Base-by-base conservation (phyloP, 2,797 vertebrate species). In the Acanthiza pusilla region DNA sequence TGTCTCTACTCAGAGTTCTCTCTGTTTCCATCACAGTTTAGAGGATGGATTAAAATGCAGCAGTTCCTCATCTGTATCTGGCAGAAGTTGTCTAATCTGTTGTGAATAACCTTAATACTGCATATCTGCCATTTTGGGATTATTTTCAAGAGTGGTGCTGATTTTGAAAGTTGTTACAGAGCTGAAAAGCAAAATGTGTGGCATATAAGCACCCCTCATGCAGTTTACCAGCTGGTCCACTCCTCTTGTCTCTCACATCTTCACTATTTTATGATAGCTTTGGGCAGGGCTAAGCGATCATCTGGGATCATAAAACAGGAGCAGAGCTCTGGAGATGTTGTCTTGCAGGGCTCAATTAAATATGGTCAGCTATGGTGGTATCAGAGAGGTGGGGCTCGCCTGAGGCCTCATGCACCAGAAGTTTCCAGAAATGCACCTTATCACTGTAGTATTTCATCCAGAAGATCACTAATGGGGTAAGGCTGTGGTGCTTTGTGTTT, bases 231-330 rank as follows among this genome's bases (percentile, higher is more conserved):
- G 34, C 36, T 50, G 9, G 9, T 62, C 50, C 1, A 2, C 19
- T 38, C 36, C 19, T 38, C 36, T 68, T 4, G 12, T 48, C n/a
- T 81, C 53, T 51, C 14, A 16, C 10, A 8, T 34, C 40, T 75
- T 85, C 21, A 27, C 10, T 58, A 21, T 47, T 60, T 87, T 47
- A 62, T 13, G 9, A 38, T 47, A 81, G 13, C 23, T 54, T 86
- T 29, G 9, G 5, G 4, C 42, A 19, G 21, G 19, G 5, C 9
- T n/a, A 4, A 53, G 36, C 0, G 2, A 68, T 53, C 27, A 58
- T 30, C 38, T 36, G 17, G 38, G 22, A 51, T 27, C 10, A 54
- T 17, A 67, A 54, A 80, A 91, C 23, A 48, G 16, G 4, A 87
- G 19, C 16, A 87, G 61, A 78, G 13, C 36, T 51, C 66, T 47